Base-by-base conservation (phyloP, 2,113 vertebrate genomes). In the Lophotis ruficrista region DNA sequence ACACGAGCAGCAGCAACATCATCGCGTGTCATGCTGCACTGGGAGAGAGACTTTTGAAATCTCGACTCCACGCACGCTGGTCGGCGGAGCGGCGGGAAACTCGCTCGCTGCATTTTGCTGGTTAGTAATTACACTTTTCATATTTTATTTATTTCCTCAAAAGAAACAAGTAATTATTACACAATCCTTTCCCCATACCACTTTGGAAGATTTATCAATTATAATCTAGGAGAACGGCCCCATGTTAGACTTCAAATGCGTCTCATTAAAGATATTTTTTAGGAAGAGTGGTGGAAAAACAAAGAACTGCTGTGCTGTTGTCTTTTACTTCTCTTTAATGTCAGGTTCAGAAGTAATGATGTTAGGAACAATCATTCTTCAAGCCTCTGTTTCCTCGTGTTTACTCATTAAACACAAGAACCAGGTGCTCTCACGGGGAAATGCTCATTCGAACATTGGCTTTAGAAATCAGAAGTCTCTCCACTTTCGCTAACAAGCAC, bases 381-480 rank as follows among this genome's bases (percentile, higher is more conserved):
- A 96, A 94, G 94, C 95, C 92, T 94, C 96, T 91, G 90, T 95
- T 97, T 97, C 97, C 95, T 94, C 77, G 91, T 98, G 97, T 97
- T 97, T 97, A 97, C 97, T 96, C 98, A 98, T 97, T 98, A 97
- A 98, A 98, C 95, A 96, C 17, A 38, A 96, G 96, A 97, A 95
- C 93, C 97, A 95, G 97, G 97, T 96, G 97, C 95, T 96, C 96
- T 97, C 96, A 89, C 14, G 91, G 96, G 97, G 94, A 89, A 97
- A 97, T 81, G 92, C 94, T 90, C 96, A 79, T 94, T 90, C 91
- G 47, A 94, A 95, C 94, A 86, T 57, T 96, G 96, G 95, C 96
- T 98, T 94, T 94, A 89, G 94, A 94, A 96, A 95, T 96, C 88
- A 96, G 94, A 97, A 96, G 90, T 96, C 96, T 96, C 93, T 95